Conservation (phyloP, 1,140 invertebrate species). For the Asobara japonica region DNA sequence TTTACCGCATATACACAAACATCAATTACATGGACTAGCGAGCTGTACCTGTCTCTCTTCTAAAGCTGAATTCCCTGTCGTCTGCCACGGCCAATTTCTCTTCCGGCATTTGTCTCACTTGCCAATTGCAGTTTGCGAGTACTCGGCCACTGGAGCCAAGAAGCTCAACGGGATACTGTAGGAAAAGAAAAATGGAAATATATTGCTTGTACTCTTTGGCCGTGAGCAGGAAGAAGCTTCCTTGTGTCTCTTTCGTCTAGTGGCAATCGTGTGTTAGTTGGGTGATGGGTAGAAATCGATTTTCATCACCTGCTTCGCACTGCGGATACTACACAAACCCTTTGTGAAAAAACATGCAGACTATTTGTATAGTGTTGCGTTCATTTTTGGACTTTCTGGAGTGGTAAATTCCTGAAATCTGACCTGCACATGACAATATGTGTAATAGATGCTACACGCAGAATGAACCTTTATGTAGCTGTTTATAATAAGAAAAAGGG, state of each 20-base stretch:
- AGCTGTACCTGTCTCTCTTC: neutral
- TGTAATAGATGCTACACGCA: too few species aligned
- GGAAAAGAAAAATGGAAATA: neutral
- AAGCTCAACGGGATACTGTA: neutral
- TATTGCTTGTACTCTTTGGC: neutral
- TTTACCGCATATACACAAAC: neutral
- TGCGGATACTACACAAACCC: too few species aligned
- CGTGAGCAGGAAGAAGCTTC: neutral
- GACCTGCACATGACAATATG: too few species aligned
- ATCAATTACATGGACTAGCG: neutral
- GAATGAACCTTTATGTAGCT: too few species aligned
- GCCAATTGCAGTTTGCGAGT: constrained; percentile 51
- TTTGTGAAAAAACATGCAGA: too few species aligned
- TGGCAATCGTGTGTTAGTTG: neutral
- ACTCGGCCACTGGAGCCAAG: neutral
- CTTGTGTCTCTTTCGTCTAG: neutral
- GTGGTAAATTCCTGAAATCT: too few species aligned
- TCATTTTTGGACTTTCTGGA: too few species aligned
- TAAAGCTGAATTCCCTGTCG: constrained; percentile 22
- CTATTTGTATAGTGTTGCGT: too few species aligned
- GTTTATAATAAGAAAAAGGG: too few species aligned
- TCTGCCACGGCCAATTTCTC: constrained; percentile 58
- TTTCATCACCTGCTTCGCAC: neutral
- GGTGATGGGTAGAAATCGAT: neutral
- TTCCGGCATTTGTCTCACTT: constrained; percentile 59